Conservation (phyloP, 2,888 invertebrate species). For the Epiblema foenella region DNA sequence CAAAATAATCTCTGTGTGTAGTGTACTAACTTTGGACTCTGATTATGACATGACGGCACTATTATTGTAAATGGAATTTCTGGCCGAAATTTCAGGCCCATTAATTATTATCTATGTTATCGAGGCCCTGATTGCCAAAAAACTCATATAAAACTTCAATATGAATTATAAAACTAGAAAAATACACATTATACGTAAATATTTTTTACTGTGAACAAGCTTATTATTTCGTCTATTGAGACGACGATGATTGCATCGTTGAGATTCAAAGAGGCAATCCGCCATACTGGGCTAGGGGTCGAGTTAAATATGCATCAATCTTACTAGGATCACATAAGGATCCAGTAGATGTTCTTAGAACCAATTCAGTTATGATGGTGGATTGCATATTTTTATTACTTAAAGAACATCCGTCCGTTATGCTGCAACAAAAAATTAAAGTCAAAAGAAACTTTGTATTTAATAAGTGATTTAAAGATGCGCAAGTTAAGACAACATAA, state of each 20-base stretch:
- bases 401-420: no score
- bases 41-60: slow-evolving; percentile 1
- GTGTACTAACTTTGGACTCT: neutral
- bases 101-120: neutral
- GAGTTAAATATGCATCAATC: slow-evolving; percentile 14
- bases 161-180: no score
- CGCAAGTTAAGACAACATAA: slow-evolving; percentile 15
- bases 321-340: slow-evolving; percentile 9
- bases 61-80: neutral
- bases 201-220: no score
- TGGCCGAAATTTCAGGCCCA: neutral
- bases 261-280: neutral
- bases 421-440: neutral
- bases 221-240: no score
- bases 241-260: no score
- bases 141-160: no score
- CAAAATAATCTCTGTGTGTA: neutral
- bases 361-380: neutral
- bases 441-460: neutral
- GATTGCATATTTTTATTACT: no score
- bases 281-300: neutral
- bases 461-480: no score
- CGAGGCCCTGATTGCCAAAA: no score
- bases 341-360: neutral
- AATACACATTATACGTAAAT: neutral